Conservation (phyloP, 2,113 vertebrate genomes). For the Dipodomys stephensi region DNA sequence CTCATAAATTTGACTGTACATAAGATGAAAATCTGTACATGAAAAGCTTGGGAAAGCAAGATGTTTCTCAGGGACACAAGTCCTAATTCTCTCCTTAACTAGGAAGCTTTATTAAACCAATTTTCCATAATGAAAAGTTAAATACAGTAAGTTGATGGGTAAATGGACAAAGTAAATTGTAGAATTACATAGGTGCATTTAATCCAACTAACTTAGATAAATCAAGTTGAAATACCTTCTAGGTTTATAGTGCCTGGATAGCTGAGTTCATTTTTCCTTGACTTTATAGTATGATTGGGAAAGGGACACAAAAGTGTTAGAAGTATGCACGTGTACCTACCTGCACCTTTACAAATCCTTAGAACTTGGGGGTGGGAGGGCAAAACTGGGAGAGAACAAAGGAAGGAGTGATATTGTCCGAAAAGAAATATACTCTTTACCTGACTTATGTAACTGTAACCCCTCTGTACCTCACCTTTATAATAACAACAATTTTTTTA, state of each 20-base stretch:
- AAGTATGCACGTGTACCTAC: background rate
- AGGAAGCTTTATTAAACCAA: background rate
- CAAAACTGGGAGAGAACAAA: too few species aligned
- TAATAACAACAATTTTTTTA: too few species aligned
- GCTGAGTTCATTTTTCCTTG: background rate
- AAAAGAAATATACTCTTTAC: too few species aligned
- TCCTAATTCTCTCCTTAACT: background rate
- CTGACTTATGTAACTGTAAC: too few species aligned
- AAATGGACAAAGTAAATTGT: background rate
- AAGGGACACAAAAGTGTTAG: background rate
- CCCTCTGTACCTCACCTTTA: too few species aligned
- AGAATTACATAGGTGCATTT: background rate
- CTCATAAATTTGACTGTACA: background rate
- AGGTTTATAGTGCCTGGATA: background rate
- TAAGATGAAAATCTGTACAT: background rate
- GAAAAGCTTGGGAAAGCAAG: background rate
- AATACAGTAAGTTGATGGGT: background rate
- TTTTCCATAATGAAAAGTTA: conserved; percentile 19
- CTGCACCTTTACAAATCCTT: background rate
- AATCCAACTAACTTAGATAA: background rate
- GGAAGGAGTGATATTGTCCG: too few species aligned
- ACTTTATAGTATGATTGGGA: background rate
- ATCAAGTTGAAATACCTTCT: background rate
- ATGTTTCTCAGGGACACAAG: background rate
- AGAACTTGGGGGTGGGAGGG: too few species aligned